Base-by-base conservation (phyloP, 2,113 vertebrate genomes). In the Vulpes ferrilata region DNA sequence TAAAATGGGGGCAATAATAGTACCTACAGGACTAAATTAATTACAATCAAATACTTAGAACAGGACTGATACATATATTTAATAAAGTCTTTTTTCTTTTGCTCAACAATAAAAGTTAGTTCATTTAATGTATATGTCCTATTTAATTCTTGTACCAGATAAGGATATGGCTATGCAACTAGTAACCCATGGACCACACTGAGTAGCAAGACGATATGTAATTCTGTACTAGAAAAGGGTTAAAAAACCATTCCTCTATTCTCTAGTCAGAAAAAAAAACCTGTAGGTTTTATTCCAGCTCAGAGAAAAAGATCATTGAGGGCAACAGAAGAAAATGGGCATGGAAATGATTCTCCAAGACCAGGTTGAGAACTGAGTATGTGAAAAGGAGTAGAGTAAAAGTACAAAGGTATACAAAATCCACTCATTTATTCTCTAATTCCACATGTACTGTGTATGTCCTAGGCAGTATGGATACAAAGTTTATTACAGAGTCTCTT, bases 131-230 rank as follows among this genome's bases (percentile, higher is more conserved):
- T 76, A 27, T 48, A 74, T 25, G n/a, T 48, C 32, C 43, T 86
- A 88, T 59, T 78, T 85, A 91, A 94, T 74, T 95, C 25, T 73
- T 87, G n/a, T 22, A 83, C 79, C 10, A 95, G 38, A 88, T 20
- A 23, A 88, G 11, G 48, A 93, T 95, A 84, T 76, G 51, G 59
- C 53, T 32, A 73, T 60, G 32, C 9, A 91, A 64, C 59, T 86
- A 71, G 30, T 27, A 25, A 43, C 30, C 25, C 32, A 74, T 55
- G 48, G 59, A 78, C 7, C 43, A 92, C 12, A 90, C 7, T 51
- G 60, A 86, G 15, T 30, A 57, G 12, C 10, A 82, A 87, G 25
- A 79, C 1, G 32, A 60, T 7, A 81, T 6, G 59, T 35, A 82
- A 74, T 67, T 88, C 84, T 93, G 80, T 93, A 23, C 7, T 32